Base-by-base conservation (phyloP, 2,888 invertebrate species). In the Epinotia bilunana region DNA sequence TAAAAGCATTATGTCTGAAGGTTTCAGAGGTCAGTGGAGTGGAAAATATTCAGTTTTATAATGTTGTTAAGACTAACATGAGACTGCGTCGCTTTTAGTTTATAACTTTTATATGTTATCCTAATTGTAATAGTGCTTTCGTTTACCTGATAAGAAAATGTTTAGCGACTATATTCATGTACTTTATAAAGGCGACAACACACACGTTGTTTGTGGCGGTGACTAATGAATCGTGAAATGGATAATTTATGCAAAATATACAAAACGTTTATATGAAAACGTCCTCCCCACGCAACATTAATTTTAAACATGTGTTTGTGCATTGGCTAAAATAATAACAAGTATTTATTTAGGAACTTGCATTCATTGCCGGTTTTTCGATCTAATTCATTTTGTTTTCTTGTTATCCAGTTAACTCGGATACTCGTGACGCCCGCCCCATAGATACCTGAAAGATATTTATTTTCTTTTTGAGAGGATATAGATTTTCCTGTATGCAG, bases 181-280 rank as follows among this genome's bases (percentile, higher is more conserved):
- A 46, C n/a, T n/a, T n/a, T n/a, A 68, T n/a, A 58, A 69, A 69
- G 46, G 46, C 58, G 46, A 5, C 69, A 69, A 60, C 69, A 60
- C 60, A 60, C 58, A 46, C 46, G 43, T 60, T 69, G 70, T 70
- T 61, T 33, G 68, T 67, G 57, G 82, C 79, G 82, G 81, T 86
- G 87, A 88, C 85, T 88, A 90, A 89, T 87, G 88, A 88, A 87
- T 84, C 89, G 88, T 86, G 83, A 20, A 20, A 20, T 20, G 20
- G 73, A 83, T 74, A 76, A 77, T 83, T 81, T 82, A 82, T 80
- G 80, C 82, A 76, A 81, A 76, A 76, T 76, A 82, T 79, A 79
- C n/a, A 67, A 55, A 62, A 53, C 71, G 39, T 28, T 74, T 62
- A 71, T 62, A 71, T 39, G 63, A 53, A 53, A 60, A 61, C 53